phyloP scores from a whole-genome alignment of 2,113 vertebrate species.

The Vanacampus margaritifer region DNA sequence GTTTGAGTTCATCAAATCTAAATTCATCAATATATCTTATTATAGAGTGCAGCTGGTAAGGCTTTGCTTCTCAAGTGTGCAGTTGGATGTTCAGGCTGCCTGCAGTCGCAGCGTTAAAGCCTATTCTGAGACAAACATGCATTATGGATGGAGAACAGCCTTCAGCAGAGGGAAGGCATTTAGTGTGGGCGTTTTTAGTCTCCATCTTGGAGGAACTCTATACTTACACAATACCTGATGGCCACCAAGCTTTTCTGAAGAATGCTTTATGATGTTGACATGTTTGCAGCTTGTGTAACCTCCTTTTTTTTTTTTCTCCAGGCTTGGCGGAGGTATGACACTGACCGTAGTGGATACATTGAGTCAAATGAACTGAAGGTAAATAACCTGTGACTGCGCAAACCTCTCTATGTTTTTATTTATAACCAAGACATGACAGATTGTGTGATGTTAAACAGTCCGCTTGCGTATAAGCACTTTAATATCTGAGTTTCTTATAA shows the following conservation, averaged over 20 bases:
- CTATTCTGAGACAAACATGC: conserved; percentile 70
- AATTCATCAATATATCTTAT: not conserved
- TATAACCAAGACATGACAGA: not conserved
- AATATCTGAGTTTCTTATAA: no score
- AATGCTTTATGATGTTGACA: not conserved
- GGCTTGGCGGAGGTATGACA: conserved; percentile 94
- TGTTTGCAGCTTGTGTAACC: conserved; percentile 5
- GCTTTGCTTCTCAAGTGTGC: not conserved
- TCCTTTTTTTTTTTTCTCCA: conserved; percentile 53
- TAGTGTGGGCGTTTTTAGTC: conserved; percentile 35
- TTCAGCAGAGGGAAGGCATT: conserved; percentile 39
- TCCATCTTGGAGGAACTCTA: conserved; percentile 57
- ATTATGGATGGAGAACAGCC: conserved; percentile 70
- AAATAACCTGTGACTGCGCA: conserved; percentile 30
- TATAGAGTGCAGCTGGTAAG: no score
- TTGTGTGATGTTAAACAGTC: not conserved
- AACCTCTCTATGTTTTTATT: not conserved
- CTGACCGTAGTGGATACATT: conserved; percentile 94
- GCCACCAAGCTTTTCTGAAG: not conserved
- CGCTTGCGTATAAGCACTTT: not conserved
- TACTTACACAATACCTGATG: not conserved
- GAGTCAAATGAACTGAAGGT: conserved; percentile 98
- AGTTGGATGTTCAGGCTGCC: conserved; percentile 37
- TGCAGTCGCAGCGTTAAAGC: conserved; percentile 30
- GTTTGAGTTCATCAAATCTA: conserved; percentile 25